Conservation (phyloP, 2,888 invertebrate genomes). For the Megamerina dolium region DNA sequence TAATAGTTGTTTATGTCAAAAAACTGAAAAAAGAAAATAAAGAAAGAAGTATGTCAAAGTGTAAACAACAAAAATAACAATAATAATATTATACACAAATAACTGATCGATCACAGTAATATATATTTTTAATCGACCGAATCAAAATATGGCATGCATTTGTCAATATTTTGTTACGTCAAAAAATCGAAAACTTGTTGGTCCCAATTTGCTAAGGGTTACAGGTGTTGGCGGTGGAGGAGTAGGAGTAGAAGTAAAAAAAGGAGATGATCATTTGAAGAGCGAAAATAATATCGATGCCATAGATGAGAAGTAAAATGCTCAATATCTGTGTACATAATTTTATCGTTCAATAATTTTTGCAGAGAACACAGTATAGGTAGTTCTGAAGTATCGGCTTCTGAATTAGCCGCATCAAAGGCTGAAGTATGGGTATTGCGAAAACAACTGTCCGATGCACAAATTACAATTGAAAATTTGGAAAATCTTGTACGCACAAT, state of each 20-base stretch:
- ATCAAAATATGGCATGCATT: constrained; percentile 33
- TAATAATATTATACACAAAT: too few species aligned
- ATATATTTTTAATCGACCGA: not conserved
- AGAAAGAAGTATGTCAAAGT: too few species aligned
- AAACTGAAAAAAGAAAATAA: too few species aligned
- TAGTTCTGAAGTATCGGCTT: constrained; percentile 25
- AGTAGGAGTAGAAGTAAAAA: constrained; percentile 3
- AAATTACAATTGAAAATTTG: constrained; percentile 34
- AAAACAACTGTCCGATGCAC: constrained; percentile 30
- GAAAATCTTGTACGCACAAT: constrained; percentile 37
- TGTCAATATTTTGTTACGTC: constrained; percentile 31
- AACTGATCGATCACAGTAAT: too few species aligned
- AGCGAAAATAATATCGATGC: too few species aligned
- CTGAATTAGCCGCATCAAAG: constrained; percentile 32
- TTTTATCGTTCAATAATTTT: too few species aligned
- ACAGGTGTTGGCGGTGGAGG: not conserved
- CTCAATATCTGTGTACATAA: too few species aligned
- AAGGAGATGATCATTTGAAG: too few species aligned
- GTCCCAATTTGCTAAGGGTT: not conserved
- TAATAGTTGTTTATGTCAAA: too few species aligned
- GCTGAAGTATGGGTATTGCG: constrained; percentile 40
- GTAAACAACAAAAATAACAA: too few species aligned
- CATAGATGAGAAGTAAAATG: too few species aligned
- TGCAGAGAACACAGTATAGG: constrained; percentile 3
- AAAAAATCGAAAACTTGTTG: constrained; percentile 12